A percentile compares a stretch with the other conserved stretches of the same genome.
These are phyloP conservation scores for Gymnocheta viridis DNA, from an alignment of 2,888 invertebrate species.

Conservation along the genomic window DNA sequence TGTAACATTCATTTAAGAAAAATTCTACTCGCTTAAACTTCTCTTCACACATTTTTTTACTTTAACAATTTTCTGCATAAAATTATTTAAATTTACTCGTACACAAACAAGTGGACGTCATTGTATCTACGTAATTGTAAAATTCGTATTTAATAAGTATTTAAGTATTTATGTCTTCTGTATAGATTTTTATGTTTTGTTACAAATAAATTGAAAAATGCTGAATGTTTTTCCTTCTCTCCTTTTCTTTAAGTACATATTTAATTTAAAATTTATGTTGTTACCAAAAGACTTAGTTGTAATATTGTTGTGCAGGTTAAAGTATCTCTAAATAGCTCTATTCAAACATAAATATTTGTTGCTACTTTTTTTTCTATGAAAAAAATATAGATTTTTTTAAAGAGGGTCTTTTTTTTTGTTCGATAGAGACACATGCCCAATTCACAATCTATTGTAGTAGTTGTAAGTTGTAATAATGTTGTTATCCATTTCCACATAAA, in stretches of 20 bases:
- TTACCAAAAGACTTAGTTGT: slow-evolving; percentile 33
- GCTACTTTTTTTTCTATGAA: not conserved
- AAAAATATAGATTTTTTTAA: not conserved
- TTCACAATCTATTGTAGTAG: too few relatives aligned
- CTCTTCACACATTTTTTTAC: slow-evolving; percentile 25
- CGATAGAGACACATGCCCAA: not conserved
- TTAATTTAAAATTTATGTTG: slow-evolving; percentile 56
- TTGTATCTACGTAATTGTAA: slow-evolving; percentile 1
- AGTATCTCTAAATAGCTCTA: slow-evolving; percentile 22
- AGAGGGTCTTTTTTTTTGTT: not conserved
- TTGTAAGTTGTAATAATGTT: too few relatives aligned
- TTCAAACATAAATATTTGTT: slow-evolving; percentile 26
- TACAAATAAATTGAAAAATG: slow-evolving; percentile 44
- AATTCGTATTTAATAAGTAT: not conserved
- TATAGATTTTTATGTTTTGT: slow-evolving; percentile 31
- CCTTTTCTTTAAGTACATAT: not conserved
- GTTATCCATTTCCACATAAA: too few relatives aligned
- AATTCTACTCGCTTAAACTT: slow-evolving; percentile 40
- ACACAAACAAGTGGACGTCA: not conserved
- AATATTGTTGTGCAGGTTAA: not conserved
- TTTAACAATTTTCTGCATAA: slow-evolving; percentile 34
- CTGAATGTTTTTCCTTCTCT: not conserved
- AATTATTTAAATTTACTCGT: slow-evolving; percentile 30
- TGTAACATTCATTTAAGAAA: slow-evolving; percentile 64
- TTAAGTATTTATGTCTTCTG: slow-evolving; percentile 1